Evolutionary conservation across 2,888 invertebrate genomes (phyloP).

Genomic region (Gibbula magus): DNA sequence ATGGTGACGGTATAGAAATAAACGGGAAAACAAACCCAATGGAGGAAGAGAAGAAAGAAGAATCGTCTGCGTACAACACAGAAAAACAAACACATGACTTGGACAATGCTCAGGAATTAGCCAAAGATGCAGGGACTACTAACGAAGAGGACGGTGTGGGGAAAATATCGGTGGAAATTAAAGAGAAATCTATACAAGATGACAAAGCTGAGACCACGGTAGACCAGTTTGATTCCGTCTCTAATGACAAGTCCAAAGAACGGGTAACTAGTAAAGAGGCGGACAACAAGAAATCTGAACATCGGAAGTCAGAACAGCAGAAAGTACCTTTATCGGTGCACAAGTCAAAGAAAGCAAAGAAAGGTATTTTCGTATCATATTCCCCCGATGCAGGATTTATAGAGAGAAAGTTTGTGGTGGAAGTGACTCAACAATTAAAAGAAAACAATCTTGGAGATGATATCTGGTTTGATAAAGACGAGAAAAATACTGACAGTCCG

Average conservation of each 20-base stretch:
- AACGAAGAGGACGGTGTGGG: background rate
- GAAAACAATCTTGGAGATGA: conserved; percentile 73
- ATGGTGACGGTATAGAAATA: conserved; percentile 4
- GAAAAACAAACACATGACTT: conserved; percentile 7
- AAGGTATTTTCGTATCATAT: conserved; percentile 72
- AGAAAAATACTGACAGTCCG: conserved; percentile 70
- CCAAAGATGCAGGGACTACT: background rate
- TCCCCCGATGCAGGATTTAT: conserved; percentile 72
- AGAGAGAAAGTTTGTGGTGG: conserved; percentile 71
- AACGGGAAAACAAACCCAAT: background rate
- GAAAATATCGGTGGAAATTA: conserved; percentile 17
- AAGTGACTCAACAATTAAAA: conserved; percentile 70
- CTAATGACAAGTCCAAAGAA: conserved; percentile 40
- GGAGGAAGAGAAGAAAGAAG: conserved; percentile 5
- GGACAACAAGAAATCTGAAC: background rate
- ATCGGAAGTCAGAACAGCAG: background rate
- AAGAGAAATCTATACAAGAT: conserved; percentile 3
- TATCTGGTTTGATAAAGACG: conserved; percentile 74
- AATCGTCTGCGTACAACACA: background rate
- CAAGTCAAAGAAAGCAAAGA: conserved; percentile 63
- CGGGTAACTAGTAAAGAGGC: background rate
- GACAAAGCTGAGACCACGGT: conserved; percentile 35
- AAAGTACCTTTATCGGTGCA: background rate
- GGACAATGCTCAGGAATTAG: conserved; percentile 6
- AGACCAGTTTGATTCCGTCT: conserved; percentile 60